Evolutionary conservation across 35 echinoderm and acorn worm species (phyloP), one percentile per base, ranked within the genome.

Genomic region (Patiria miniata): DNA sequence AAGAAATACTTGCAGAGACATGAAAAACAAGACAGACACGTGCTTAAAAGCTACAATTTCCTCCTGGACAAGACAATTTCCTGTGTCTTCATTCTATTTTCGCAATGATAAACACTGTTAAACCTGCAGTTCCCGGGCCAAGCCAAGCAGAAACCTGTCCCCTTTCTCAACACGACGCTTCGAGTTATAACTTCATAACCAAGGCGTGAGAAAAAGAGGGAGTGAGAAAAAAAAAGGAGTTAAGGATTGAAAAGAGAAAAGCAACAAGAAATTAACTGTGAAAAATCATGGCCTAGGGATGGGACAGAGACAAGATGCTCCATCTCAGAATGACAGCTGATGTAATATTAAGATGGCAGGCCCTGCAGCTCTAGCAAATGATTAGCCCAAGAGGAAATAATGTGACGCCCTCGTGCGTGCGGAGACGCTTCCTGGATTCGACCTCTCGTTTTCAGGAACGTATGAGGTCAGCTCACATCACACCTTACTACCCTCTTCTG

Each of bases 181-280:
- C 65, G 65, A 73, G 65, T 73, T 73, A 73, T 28, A 73, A 73
- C 65, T 36, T 73, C 65, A 73, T 73, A 73, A 73, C 65, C 34
- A 30, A 26, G 23, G n/a, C 26, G 34, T 9, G 65, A 73, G 65
- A 34, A 30, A 26, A 30, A 30, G 2, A 34, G 23, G 26, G 34
- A 73, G 65, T 32, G 16, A 28, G 29, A 36, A 73, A 30, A 73
- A 73, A 73, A 68, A 68, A 68, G 26, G 8, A 73, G 10, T 73
- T 36, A 30, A 47, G 12, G 65, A 73, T 32, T 7, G 29, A 73
- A 15, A 21, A 34, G 65, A 73, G 29, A 36, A 73, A 73, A 28
- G 29, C 26, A 23, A 34, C 65, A 73, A 73, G 65, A 73, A 73
- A 73, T 73, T 73, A 73, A 73, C 65, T 73, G 65, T 73, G 65